Base-by-base conservation (phyloP, 2,113 vertebrate species). In the Channa maculata region DNA sequence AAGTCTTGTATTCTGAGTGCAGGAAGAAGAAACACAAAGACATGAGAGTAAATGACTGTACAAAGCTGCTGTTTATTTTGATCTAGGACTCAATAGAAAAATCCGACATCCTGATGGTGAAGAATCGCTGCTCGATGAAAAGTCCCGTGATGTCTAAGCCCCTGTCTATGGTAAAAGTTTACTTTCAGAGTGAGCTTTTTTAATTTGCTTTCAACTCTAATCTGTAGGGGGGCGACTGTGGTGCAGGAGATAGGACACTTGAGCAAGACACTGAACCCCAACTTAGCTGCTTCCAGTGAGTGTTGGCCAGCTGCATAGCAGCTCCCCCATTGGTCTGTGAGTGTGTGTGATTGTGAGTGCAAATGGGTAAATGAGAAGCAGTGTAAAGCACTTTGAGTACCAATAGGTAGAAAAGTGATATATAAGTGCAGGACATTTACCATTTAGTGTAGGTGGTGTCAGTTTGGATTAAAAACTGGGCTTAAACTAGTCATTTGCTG, bases 11-110 rank as follows among this genome's bases (percentile, higher is more conserved):
- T 51, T 79, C 54, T 52, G 34, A 57, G 57, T 5, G n/a, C 57
- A 66, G 75, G 5, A 76, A 76, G 39, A 65, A 8, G 7, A 34
- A 72, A 39, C 52, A 55, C 13, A 37, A 24, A 65, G 53, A 24
- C 58, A 57, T 15, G n/a, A 41, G 53, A 43, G 50, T 14, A 44
- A 24, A 33, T 24, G 14, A 68, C 46, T 5, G 1, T 14, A 55
- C 38, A 44, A 6, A 11, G 50, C 59, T 3, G 38, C 14, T 5
- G 33, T 8, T 34, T 8, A 5, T 33, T 73, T 54, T 73, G 14
- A 53, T 65, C 4, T 36, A 41, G 2, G 34, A 38, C 5, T 61
- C 57, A 36, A 45, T 58, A 46, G 14, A 68, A 14, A 34, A 39
- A n/a, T 5, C 24, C n/a, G 41, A 48, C 68, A 62, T 78, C 55